Percentiles rank a stretch among this genome's conserved stretches.
These are phyloP conservation scores for Melipona beecheii DNA, from an alignment of 2,888 invertebrate species.

Conservation along the genomic window DNA sequence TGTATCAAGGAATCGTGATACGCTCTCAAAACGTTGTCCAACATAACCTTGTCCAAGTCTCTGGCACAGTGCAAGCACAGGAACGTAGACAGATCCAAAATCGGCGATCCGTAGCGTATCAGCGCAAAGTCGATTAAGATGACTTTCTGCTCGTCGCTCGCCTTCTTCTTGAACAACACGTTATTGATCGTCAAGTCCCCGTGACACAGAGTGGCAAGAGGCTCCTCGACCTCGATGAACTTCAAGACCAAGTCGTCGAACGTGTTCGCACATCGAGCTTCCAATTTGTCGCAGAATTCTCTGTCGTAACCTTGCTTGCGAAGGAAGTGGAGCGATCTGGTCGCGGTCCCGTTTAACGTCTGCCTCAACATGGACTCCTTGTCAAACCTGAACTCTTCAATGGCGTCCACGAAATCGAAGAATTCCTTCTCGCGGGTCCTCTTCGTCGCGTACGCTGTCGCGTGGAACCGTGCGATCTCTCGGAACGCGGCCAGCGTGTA, in stretches of 20 bases:
- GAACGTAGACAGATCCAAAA: conserved; percentile 77
- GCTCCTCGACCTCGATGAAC: conserved; percentile 67
- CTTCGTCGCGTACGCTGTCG: conserved; percentile 75
- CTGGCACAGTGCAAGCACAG: conserved; percentile 69
- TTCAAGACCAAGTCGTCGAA: conserved; percentile 59
- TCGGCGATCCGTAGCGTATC: conserved; percentile 74
- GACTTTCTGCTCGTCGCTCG: conserved; percentile 43
- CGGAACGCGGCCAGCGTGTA: conserved; percentile 72
- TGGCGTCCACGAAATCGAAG: conserved; percentile 56
- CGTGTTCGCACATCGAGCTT: conserved; percentile 45
- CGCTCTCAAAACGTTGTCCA: conserved; percentile 66
- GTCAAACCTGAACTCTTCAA: conserved; percentile 55
- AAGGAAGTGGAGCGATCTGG: conserved; percentile 67
- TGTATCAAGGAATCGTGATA: conserved; percentile 74
- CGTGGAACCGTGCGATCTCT: conserved; percentile 78
- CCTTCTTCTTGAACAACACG: conserved; percentile 67
- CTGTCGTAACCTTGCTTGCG: conserved; percentile 53
- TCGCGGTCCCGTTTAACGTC: conserved; percentile 29
- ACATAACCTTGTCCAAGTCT: conserved; percentile 48
- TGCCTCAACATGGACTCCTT: not conserved
- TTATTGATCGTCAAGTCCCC: conserved; percentile 80
- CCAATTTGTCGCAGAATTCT: conserved; percentile 70
- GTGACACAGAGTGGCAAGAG: conserved; percentile 77
- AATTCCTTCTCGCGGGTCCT: conserved; percentile 63
- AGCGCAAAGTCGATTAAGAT: conserved; percentile 76